phyloP scores from a whole-genome alignment of 2,113 vertebrate species.

The Pelecanoides urinatrix region DNA sequence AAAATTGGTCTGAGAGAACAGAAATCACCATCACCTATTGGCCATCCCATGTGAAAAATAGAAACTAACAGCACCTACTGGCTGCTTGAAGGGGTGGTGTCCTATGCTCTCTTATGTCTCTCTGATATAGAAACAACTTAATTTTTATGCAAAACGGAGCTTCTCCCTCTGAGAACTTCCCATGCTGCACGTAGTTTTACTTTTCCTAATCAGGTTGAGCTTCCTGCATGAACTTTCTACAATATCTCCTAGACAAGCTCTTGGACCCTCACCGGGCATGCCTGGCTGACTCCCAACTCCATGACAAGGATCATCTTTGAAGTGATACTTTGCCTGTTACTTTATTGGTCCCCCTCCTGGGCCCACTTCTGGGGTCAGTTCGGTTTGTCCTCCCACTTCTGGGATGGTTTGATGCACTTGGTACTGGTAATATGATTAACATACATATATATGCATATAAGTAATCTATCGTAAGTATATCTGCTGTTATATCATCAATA shows the following conservation, averaged over 20 bases:
- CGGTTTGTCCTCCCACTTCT: background rate
- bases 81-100: background rate
- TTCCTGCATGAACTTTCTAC: background rate
- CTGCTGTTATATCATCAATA: background rate
- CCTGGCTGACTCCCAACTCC: background rate
- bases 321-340: background rate
- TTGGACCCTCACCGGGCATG: background rate
- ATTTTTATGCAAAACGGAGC: background rate
- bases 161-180: background rate
- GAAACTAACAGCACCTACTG: background rate
- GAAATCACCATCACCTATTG: background rate
- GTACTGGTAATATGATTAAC: background rate
- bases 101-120: background rate
- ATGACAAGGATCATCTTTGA: background rate
- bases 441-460: background rate
- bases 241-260: background rate
- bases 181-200: background rate
- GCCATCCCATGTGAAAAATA: background rate
- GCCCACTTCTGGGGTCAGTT: background rate
- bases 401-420: background rate
- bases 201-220: background rate
- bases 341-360: background rate
- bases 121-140: background rate
- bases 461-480: background rate
- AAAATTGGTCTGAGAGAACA: background rate